A percentile compares a stretch with the other conserved stretches of the same genome.
phyloP scores from a whole-genome alignment of 1,140 invertebrate genomes.

The Phocides pigmalion region DNA sequence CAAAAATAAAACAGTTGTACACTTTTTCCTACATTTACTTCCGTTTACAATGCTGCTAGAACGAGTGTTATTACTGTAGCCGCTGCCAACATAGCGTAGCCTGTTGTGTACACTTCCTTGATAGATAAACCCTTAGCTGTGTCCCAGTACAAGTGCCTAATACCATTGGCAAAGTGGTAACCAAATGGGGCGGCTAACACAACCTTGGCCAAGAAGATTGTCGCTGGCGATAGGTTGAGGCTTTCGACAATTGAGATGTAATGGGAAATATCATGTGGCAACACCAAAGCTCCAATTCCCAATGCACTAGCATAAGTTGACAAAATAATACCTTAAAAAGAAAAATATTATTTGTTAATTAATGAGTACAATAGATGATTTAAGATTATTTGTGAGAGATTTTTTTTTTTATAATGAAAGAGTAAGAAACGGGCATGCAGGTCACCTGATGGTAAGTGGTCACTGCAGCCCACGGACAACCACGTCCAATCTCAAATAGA shows the following conservation, averaged over 20 bases:
- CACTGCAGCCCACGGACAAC: too few relatives aligned
- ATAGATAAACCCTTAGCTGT: slow-evolving; percentile 88
- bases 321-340: slow-evolving; percentile 81
- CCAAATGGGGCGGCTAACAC: slow-evolving; percentile 86
- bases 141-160: slow-evolving; percentile 90
- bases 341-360: slow-evolving; percentile 14
- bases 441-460: too few relatives aligned
- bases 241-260: slow-evolving; percentile 84
- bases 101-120: slow-evolving; percentile 89
- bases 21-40: slow-evolving; percentile 16
- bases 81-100: slow-evolving; percentile 85
- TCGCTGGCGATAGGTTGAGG: slow-evolving; percentile 81
- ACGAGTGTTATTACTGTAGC: slow-evolving; percentile 66
- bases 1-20: slow-evolving; percentile 28
- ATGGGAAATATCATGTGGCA: slow-evolving; percentile 84
- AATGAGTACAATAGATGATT: too few relatives aligned
- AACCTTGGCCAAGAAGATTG: slow-evolving; percentile 82
- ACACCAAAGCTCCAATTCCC: slow-evolving; percentile 83
- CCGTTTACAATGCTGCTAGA: slow-evolving; percentile 71
- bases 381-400: too few relatives aligned
- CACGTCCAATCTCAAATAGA: too few relatives aligned
- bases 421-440: too few relatives aligned
- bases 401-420: too few relatives aligned
- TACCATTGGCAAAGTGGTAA: slow-evolving; percentile 88
- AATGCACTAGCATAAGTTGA: slow-evolving; percentile 81